Conservation (phyloP, 2,113 vertebrate genomes). For the Phylloscopus trochiloides region DNA sequence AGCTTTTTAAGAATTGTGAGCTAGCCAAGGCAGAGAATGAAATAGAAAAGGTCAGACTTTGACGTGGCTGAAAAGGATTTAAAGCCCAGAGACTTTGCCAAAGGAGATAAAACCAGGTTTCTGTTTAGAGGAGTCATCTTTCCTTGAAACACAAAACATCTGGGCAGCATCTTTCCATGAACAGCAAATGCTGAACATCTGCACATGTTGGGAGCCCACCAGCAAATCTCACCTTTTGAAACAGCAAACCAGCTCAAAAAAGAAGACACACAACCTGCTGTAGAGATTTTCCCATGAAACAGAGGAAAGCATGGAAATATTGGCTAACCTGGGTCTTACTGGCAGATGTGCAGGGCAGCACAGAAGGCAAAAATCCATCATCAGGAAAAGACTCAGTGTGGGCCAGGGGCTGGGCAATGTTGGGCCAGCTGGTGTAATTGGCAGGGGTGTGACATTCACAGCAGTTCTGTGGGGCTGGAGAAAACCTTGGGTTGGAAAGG, state of each 20-base stretch:
- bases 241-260: background rate
- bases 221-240: background rate
- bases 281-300: background rate
- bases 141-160: background rate
- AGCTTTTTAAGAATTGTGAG: background rate
- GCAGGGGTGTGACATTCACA: background rate
- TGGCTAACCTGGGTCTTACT: background rate
- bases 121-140: background rate
- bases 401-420: background rate
- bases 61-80: background rate
- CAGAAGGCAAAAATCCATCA: background rate
- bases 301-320: background rate
- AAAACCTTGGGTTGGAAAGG: background rate
- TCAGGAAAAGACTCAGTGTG: background rate
- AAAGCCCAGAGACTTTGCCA: background rate
- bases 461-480: background rate
- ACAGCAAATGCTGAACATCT: background rate
- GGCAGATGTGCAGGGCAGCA: background rate
- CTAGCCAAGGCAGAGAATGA: background rate
- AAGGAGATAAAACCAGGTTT: background rate
- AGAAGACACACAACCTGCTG: background rate
- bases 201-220: background rate
- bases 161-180: background rate
- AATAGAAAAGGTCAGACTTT: background rate
- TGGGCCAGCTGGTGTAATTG: background rate